phyloP scores from a whole-genome alignment of 2,113 vertebrate species.

The Progne subis region DNA sequence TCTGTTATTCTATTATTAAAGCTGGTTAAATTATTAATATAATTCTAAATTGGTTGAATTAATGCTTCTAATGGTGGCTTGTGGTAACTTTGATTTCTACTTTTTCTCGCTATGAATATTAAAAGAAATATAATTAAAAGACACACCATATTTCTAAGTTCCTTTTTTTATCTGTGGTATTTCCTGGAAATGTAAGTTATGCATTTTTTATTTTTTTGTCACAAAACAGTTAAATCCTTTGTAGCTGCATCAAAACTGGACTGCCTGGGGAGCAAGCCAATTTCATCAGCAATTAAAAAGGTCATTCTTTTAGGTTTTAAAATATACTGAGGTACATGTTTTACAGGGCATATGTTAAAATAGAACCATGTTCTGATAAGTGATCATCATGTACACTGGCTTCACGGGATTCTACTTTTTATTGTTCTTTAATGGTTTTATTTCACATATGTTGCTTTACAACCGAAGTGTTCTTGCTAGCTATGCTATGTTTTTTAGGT shows the following conservation, averaged over 20 bases:
- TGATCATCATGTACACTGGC: background rate
- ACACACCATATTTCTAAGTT: background rate
- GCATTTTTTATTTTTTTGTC: background rate
- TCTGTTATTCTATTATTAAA: slow-evolving; percentile 31
- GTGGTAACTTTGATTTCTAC: slow-evolving; percentile 1
- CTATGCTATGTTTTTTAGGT: background rate
- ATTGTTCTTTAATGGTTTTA: background rate
- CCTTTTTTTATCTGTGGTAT: background rate
- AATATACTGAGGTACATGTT: slow-evolving; percentile 1
- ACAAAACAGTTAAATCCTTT: background rate
- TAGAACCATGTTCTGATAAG: background rate
- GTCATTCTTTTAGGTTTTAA: slow-evolving; percentile 27
- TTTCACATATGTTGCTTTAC: background rate
- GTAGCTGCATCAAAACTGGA: slow-evolving; percentile 18
- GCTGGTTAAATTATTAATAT: background rate
- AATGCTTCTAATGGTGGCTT: background rate
- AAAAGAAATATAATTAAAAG: background rate
- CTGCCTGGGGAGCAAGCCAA: slow-evolving; percentile 49
- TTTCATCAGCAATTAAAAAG: slow-evolving; percentile 54
- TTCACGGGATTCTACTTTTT: slow-evolving; percentile 18
- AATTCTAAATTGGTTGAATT: slow-evolving; percentile 11
- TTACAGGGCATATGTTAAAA: slow-evolving; percentile 43
- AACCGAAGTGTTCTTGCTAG: background rate
- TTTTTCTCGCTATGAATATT: background rate
- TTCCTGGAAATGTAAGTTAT: background rate